Conservation (phyloP, 2,113 vertebrate genomes). For the Cathartes aura region DNA sequence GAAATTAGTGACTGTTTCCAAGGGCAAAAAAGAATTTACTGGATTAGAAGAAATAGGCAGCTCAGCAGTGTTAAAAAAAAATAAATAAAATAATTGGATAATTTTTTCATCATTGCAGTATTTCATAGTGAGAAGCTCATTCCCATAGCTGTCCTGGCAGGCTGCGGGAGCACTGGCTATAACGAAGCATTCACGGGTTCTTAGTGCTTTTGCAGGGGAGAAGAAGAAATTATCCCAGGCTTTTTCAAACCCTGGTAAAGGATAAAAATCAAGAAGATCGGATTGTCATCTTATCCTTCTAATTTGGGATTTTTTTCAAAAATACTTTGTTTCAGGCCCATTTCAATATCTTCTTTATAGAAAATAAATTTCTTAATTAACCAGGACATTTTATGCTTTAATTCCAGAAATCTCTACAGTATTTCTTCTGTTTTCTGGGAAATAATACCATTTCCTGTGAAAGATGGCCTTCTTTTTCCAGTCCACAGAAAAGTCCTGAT, state of each 20-base stretch:
- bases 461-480: too few species aligned
- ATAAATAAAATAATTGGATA: neutral
- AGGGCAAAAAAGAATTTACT: neutral
- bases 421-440: neutral
- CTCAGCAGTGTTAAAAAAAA: neutral
- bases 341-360: neutral
- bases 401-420: neutral
- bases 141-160: neutral
- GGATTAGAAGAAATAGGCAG: neutral
- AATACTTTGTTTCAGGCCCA: neutral
- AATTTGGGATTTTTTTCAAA: neutral
- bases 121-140: accelerated
- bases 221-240: neutral
- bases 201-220: neutral
- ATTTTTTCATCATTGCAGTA: accelerated
- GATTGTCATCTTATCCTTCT: neutral
- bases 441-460: neutral
- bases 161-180: neutral
- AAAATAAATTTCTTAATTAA: neutral
- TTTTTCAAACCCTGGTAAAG: neutral
- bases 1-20: neutral
- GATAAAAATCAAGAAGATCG: too few species aligned
- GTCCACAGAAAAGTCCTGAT: neutral
- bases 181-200: neutral
- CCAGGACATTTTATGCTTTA: neutral